Evolutionary conservation across 2,113 vertebrate genomes (phyloP), one percentile per base, ranked within the genome.

Genomic region (Eudyptes chrysolophus): DNA sequence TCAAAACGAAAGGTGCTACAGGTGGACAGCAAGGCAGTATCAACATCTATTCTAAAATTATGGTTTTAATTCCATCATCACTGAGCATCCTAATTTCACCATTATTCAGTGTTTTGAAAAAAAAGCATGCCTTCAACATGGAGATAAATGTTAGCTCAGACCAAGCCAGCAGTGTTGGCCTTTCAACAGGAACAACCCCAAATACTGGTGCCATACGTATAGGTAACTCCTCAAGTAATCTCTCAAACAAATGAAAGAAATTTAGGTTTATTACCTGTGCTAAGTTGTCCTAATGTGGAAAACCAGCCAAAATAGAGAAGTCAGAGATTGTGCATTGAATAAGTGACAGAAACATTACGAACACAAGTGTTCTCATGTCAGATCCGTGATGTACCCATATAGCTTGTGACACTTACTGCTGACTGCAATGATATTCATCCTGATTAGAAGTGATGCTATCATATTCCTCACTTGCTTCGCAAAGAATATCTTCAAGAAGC

Each of bases 341-440:
- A 90, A 92, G 36, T 89, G 96, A 94, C 74, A 91, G 89, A 94
- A 89, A 79, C 76, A 82, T 86, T 87, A 92, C 20, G 87, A 92
- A 94, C 83, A 71, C 61, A 79, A 87, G 64, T 60, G 61, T 89
- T 86, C 55, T 91, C 1, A 4, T 92, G 86, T 91, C 92, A 94
- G 91, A 95, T 91, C 40, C 65, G 74, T 91, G 72, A 94, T 65
- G 80, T 72, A 97, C 52, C 77, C 69, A 44, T 69, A 94, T 27
- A 94, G 89, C 80, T 90, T 95, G 80, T 94, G 92, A 96, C 86
- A 94, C 25, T 81, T 94, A 89, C 93, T 93, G 81, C 93, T 97
- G 87, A 88, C 70, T 94, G 92, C 79, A 74, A 38, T 81, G 92
- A 91, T 96, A 94, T 74, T 92, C 77, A 80, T 21, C 55, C 75